Base-by-base conservation (phyloP, 2,113 vertebrate genomes). In the Poeciliopsis prolifica region DNA sequence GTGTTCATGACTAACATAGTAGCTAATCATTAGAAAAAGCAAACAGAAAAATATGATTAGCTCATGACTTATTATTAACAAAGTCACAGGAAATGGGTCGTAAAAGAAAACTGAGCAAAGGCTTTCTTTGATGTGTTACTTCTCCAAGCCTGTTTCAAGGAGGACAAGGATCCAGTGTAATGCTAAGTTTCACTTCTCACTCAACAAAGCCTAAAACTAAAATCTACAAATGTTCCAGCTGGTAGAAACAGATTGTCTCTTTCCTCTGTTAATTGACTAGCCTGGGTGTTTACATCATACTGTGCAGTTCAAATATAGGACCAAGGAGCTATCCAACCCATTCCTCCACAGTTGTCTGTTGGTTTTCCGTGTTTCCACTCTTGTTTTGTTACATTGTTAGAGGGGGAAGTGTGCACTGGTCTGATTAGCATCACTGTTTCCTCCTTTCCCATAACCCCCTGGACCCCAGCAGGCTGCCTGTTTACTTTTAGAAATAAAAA, bases 391-490 rank as follows among this genome's bases (percentile, higher is more conserved):
- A 91, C 94, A 94, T 93, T 94, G 92, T 94, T 88, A 87, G 89
- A 88, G 89, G 90, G 95, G 98, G 98, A 99, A 99, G 97, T 99
- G 97, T 99, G 97, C 91, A 84, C 91, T 73, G 91, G 94, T 91
- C 96, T 97, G 98, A 99, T 99, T 98, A 99, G 96, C 95, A 96
- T 95, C 96, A 94, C 95, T 94, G 96, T 95, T 99, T 99, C 98
- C 98, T 99, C 95, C 96, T 97, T 99, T 99, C 98, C 98, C 98
- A 99, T 98, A 99, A 99, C 98, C 98, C 97, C 84, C 95, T 95
- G 95, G 97, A 98, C 97, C 98, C 96, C 96, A 96, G 91, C 94
- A 94, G 95, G 95, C 96, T 92, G 92, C 96, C 93, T 99, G 97
- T 99, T 99, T 99, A 99, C 96, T 97, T 97, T 97, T 95, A 96